Evolutionary conservation across 2,113 vertebrate species (phyloP).

Genomic region (zebrafish (Danio rerio)): DNA sequence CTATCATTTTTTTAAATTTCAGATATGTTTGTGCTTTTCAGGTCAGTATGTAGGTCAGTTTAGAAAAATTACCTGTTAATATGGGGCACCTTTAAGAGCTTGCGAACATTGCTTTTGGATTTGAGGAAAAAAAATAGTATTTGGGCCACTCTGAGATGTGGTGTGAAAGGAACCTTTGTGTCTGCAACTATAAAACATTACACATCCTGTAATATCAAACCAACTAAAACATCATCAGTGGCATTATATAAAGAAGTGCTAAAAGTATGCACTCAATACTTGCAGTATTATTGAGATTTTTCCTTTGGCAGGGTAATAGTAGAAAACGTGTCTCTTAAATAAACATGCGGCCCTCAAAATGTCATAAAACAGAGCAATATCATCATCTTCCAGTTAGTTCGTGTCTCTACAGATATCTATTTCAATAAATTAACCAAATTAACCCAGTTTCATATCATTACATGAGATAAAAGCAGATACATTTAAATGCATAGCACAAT

Average conservation of each 20-base stretch:
- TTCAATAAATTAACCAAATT: constrained; percentile 24
- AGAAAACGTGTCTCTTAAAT: neutral
- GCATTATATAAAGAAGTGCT: neutral
- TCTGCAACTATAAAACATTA: neutral
- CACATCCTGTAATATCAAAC: neutral
- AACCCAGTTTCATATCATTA: neutral
- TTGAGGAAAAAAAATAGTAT: neutral
- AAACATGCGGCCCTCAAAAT: neutral
- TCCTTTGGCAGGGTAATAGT: neutral
- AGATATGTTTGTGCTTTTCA: neutral
- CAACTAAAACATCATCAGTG: neutral
- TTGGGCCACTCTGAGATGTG: neutral
- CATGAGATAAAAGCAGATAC: neutral
- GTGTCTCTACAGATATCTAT: too few species aligned
- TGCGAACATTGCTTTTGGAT: neutral
- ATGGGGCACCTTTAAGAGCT: neutral
- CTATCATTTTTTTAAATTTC: neutral
- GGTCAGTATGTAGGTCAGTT: neutral
- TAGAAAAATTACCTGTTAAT: neutral
- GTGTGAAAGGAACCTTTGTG: neutral
- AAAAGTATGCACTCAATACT: neutral
- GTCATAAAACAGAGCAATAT: too few species aligned
- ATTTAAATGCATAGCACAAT: neutral
- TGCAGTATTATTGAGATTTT: neutral
- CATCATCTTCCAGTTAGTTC: neutral